phyloP scores from a whole-genome alignment of 2,888 invertebrate species.

The Globia sparganii region DNA sequence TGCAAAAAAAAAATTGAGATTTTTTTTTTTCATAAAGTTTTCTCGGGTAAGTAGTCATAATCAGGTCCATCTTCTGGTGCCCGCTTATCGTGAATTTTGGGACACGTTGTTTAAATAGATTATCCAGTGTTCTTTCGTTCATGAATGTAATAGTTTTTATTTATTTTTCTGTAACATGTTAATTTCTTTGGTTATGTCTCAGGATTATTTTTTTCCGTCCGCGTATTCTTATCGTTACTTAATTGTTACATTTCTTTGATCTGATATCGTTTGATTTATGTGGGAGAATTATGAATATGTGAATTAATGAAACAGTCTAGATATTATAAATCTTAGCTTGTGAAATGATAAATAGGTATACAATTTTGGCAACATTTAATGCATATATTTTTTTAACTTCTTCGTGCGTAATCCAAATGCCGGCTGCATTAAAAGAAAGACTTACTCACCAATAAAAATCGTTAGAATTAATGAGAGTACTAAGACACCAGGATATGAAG shows the following conservation, averaged over 20 bases:
- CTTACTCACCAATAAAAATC: conserved; percentile 32
- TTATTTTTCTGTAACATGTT: conserved; percentile 6
- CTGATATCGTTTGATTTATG: conserved; percentile 28
- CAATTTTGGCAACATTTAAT: not conserved
- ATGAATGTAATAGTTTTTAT: conserved; percentile 7
- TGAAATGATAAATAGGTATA: conserved; percentile 6
- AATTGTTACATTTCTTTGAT: conserved; percentile 40
- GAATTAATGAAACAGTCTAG: conserved; percentile 28
- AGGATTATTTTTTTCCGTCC: conserved; percentile 1
- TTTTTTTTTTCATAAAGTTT: too few species aligned
- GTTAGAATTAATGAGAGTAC: not conserved
- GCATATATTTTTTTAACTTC: not conserved
- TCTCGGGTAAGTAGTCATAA: too few species aligned
- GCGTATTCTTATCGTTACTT: not conserved
- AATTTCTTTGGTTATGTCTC: not conserved
- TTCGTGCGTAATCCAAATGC: not conserved
- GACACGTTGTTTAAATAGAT: too few species aligned
- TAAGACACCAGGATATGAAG: conserved; percentile 22
- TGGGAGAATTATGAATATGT: conserved; percentile 10
- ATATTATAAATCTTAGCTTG: conserved; percentile 25
- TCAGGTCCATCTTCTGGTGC: too few species aligned
- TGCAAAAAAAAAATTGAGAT: too few species aligned
- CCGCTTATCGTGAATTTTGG: too few species aligned
- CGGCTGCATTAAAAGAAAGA: not conserved
- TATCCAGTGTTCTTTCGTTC: not conserved